Conservation (phyloP, 2,797 vertebrate genomes). For the Hippoglossus hippoglossus region DNA sequence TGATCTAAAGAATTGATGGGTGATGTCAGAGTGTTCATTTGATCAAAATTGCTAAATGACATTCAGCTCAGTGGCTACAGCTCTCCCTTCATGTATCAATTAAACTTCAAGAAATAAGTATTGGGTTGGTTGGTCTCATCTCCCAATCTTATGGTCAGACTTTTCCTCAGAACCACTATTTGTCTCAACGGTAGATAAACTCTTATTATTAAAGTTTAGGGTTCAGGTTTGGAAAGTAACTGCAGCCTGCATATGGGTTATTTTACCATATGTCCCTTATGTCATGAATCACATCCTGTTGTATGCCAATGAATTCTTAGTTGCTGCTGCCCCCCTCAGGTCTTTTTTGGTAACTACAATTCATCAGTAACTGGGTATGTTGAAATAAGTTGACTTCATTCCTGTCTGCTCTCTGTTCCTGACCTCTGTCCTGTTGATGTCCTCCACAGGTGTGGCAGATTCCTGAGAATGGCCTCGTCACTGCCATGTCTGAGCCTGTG, state of each 20-base stretch:
- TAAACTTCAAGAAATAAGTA: too few species aligned
- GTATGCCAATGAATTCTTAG: constrained; percentile 10
- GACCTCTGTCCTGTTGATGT: constrained; percentile 26
- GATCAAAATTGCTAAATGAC: too few species aligned
- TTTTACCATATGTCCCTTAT: neutral
- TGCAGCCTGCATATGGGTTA: neutral
- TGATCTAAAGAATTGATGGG: too few species aligned
- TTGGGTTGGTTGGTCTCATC: neutral
- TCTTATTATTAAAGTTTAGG: too few species aligned
- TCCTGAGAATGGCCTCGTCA: constrained; percentile 93
- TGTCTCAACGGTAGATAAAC: neutral
- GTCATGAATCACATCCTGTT: neutral
- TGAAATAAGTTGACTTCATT: neutral
- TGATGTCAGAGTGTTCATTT: too few species aligned
- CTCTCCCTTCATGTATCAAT: too few species aligned
- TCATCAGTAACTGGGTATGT: neutral
- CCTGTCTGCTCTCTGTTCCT: neutral
- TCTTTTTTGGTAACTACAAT: constrained; percentile 35
- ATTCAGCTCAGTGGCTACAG: too few species aligned
- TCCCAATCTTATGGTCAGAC: neutral
- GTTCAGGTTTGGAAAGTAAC: too few species aligned
- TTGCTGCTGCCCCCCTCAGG: constrained; percentile 76
- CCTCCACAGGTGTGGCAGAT: constrained; percentile 94
- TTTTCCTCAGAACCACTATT: neutral
- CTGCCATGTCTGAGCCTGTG: constrained; percentile 91